Evolutionary conservation across 1,140 invertebrate genomes (phyloP), one percentile per base, ranked within the genome.

Genomic region (Homalodisca vitripennis): DNA sequence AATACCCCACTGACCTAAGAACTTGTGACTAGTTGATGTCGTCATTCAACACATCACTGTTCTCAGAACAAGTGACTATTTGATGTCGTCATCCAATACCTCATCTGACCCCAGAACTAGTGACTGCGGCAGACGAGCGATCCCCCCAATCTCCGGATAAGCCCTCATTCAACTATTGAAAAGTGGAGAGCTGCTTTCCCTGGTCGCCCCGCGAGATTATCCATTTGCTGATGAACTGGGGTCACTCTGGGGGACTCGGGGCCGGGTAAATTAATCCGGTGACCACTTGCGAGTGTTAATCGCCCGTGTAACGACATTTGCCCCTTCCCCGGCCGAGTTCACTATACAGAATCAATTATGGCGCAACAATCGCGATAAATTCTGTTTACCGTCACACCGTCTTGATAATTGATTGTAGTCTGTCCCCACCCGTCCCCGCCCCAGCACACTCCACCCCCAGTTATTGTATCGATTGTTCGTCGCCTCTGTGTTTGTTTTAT

Each of bases 251-350:
- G 32, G 10, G 13, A 12, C 30, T 13, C 30, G 63, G 63, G 32
- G 63, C 1, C 26, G 47, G 22, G 31, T 26, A 60, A 68, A 71
- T 71, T 65, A 65, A 68, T 71, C 46, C 53, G 20, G 24, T 65
- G 70, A 71, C 70, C 70, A 71, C 70, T 71, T 62, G 66, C 55
- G 31, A 22, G 41, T 62, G 46, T 30, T 65, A 68, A 71, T 71
- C 70, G 66, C 34, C 51, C 70, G 70, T 71, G 55, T 64, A 66
- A 66, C 62, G 20, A 66, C 27, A 47, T 47, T 31, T 29, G 10
- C 63, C 32, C 32, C 30, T 64, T 55, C 10, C 51, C 10, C 51
- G 20, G 1, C 22, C 24, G 3, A 26, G n/a, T n/a, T n/a, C n/a
- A n/a, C 55, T 31, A 46, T 46, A 27, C 34, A 47, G 63, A 66